Evolutionary conservation across 1,140 invertebrate genomes (phyloP).

Genomic region (Marisa cornuarietis): DNA sequence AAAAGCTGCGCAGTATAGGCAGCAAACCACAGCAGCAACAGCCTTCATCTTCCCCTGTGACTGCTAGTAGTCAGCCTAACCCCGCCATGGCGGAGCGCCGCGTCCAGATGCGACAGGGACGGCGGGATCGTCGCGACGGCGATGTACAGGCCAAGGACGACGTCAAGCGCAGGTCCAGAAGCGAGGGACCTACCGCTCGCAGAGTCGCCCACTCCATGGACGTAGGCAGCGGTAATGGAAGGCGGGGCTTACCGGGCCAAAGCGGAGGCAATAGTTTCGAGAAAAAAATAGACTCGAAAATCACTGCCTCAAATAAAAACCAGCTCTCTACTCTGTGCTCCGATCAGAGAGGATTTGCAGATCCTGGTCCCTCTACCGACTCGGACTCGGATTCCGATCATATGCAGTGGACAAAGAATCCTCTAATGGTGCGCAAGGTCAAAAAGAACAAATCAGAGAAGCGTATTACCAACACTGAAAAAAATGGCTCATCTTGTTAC

Average conservation of each 20-base stretch:
- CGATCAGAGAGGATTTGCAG: constrained; percentile 37
- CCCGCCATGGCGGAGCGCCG: constrained; percentile 45
- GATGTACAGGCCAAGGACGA: constrained; percentile 25
- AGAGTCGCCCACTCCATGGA: constrained; percentile 32
- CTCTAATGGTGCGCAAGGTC: constrained; percentile 40
- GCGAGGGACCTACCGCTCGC: constrained; percentile 46
- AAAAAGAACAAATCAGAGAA: constrained; percentile 46
- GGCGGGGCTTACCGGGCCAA: neutral
- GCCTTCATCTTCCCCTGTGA: constrained; percentile 20
- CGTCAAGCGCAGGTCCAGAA: constrained; percentile 50
- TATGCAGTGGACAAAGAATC: constrained; percentile 57
- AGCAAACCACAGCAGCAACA: constrained; percentile 29
- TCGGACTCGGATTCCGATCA: constrained; percentile 49
- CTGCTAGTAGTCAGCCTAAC: neutral
- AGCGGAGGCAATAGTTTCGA: constrained; percentile 3
- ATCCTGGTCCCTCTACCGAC: constrained; percentile 38
- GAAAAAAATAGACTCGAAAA: constrained; percentile 8
- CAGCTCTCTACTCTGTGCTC: constrained; percentile 39
- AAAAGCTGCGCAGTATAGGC: constrained; percentile 55
- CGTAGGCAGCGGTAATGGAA: constrained; percentile 12
- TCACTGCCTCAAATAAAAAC: constrained; percentile 9
- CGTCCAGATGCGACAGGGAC: constrained; percentile 30
- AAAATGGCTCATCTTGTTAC: constrained; percentile 11
- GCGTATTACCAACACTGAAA: constrained; percentile 18
- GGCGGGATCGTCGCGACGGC: constrained; percentile 22